These are phyloP conservation scores for Rhadinocentrus ornatus DNA, from an alignment of 2,797 vertebrate species.

Conservation along the genomic window DNA sequence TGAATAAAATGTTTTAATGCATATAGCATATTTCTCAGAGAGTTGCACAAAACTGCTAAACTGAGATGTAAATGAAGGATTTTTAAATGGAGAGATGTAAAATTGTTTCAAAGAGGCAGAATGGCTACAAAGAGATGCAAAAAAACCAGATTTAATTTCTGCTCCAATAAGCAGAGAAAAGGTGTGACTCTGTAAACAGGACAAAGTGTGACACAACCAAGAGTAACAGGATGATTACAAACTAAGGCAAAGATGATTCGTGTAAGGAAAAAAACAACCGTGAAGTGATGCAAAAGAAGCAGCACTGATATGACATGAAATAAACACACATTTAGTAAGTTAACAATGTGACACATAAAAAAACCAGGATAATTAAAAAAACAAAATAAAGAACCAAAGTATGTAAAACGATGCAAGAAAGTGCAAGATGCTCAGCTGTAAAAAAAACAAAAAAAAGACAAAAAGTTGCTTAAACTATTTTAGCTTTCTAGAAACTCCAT, in stretches of 20 bases:
- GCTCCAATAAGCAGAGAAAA: neutral
- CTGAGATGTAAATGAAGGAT: neutral
- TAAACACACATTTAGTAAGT: too few species aligned
- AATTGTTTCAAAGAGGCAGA: neutral
- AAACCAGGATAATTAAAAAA: neutral
- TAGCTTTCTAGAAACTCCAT: neutral
- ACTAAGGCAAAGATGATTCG: neutral
- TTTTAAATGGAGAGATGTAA: neutral
- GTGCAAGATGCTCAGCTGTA: neutral
- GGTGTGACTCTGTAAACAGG: neutral
- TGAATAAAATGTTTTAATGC: neutral
- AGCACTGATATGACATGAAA: neutral
- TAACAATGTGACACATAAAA: neutral
- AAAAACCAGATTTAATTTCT: neutral
- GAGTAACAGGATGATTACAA: neutral
- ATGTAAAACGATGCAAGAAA: neutral
- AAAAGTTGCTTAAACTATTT: neutral
- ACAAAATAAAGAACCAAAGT: neutral
- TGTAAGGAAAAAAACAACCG: too few species aligned
- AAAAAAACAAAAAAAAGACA: neutral
- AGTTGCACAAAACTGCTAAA: neutral
- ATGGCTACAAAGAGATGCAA: neutral
- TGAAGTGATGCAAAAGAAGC: neutral
- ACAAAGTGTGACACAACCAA: neutral
- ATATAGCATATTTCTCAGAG: neutral